Evolutionary conservation across 2,888 invertebrate species (phyloP).

Genomic region (Pseudococcus longispinus): DNA sequence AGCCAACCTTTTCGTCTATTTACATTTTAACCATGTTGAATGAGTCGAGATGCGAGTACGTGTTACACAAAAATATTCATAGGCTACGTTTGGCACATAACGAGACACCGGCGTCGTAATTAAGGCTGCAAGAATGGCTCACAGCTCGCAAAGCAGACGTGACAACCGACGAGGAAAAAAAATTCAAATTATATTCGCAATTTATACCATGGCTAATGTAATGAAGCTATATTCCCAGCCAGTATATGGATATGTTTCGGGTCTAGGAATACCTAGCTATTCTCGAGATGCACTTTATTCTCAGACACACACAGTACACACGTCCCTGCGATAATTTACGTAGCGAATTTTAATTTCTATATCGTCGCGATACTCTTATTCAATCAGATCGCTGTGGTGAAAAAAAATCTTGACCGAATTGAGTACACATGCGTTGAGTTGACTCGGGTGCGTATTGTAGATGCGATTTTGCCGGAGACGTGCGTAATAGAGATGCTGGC

Average conservation of each 20-base stretch:
- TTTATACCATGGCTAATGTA: constrained; percentile 12
- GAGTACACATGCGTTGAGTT: not conserved
- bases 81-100: not conserved
- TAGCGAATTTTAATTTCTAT: constrained; percentile 19
- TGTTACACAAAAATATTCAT: not conserved
- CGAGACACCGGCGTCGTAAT: not conserved
- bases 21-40: not conserved
- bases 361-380: not conserved
- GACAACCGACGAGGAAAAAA: constrained; percentile 7
- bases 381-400: not conserved
- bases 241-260: not conserved
- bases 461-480: not conserved
- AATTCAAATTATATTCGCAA: constrained; percentile 22
- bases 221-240: not conserved
- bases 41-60: not conserved
- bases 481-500: not conserved
- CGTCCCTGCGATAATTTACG: constrained; percentile 11
- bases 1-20: not conserved
- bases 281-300: not conserved
- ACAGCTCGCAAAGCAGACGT: constrained; percentile 1
- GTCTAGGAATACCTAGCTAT: not conserved
- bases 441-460: not conserved
- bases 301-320: not conserved
- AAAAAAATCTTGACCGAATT: not conserved
- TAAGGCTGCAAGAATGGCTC: not conserved